A percentile compares a stretch with the other conserved stretches of the same genome.
Conservation (phyloP, 2,797 vertebrate species). For the Paramormyrops hopkinsi region DNA sequence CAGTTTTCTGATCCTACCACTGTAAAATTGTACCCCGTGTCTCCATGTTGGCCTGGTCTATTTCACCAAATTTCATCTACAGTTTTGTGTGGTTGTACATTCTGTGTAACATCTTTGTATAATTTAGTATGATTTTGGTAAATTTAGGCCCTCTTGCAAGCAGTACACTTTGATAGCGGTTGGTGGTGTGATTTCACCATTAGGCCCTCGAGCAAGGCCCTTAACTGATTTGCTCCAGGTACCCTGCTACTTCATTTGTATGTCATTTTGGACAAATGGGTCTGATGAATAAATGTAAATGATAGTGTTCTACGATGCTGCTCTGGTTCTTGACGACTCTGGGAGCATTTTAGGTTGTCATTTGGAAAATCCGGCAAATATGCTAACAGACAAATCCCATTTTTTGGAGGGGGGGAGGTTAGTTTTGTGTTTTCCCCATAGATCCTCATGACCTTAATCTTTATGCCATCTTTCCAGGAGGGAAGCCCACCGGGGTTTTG, state of each 20-base stretch:
- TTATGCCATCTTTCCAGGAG: conserved; percentile 47
- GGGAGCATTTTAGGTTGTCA: background rate
- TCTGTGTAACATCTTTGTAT: background rate
- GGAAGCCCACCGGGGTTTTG: conserved; percentile 65
- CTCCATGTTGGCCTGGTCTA: background rate
- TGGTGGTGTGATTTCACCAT: background rate
- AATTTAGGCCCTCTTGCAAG: background rate
- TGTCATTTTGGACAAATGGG: background rate
- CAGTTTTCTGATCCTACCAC: background rate
- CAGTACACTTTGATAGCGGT: background rate
- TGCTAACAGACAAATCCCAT: background rate
- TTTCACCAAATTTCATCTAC: background rate
- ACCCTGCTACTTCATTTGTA: background rate
- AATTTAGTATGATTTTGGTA: background rate
- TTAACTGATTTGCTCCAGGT: background rate
- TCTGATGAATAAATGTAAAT: background rate
- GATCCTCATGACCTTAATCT: background rate
- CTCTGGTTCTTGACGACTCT: background rate
- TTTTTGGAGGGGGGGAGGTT: background rate
- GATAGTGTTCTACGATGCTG: background rate
- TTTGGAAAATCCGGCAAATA: background rate
- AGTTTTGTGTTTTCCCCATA: background rate
- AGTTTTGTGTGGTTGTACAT: background rate
- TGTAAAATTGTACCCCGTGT: background rate
- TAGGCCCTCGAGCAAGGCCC: background rate